Base-by-base conservation (phyloP, 2,888 invertebrate species). In the Eupeodes latifasciatus region DNA sequence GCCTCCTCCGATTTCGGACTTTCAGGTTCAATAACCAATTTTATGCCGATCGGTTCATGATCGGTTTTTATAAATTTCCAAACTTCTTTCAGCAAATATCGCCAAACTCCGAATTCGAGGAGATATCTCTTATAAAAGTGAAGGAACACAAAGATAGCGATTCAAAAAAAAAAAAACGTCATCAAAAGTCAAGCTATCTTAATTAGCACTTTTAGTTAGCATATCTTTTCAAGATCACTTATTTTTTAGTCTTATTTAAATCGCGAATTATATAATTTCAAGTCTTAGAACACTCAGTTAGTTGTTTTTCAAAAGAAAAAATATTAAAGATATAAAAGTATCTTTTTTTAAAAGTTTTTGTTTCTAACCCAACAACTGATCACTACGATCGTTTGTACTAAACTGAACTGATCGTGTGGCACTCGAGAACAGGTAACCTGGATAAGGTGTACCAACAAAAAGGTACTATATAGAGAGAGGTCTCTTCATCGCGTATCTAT, bases 351-450 rank as follows among this genome's bases (percentile, higher is more conserved):
- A 49, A 49, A 53, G 49, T 16, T 12, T 4, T 16, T 49, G 55
- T 51, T 47, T 36, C 9, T 36, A 87, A 80, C 59, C 49, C 69
- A 88, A 88, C 88, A 88, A 88, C 88, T 55, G 85, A 88, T 88
- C 88, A 61, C 77, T 69, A 53, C 78, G 88, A 88, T 88, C 81
- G 88, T 85, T 88, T 81, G 78, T 81, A 78, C 77, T 75, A 75
- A 85, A 88, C 88, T 88, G 88, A 88, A 85, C 81, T 88, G 85
- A 85, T 88, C 84, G 81, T 85, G 81, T 77, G 84, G 85, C 88
- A 88, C 84, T 81, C 84, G 85, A 81, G 78, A 88, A 88, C 88
- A 88, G 88, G 88, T 88, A 88, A 88, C 88, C 88, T 88, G 88
- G 81, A 88, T 81, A 88, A 88, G 88, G 88, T 88, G 71, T 88